phyloP scores from a whole-genome alignment of 1,140 invertebrate genomes.

The Drosophila saltans region DNA sequence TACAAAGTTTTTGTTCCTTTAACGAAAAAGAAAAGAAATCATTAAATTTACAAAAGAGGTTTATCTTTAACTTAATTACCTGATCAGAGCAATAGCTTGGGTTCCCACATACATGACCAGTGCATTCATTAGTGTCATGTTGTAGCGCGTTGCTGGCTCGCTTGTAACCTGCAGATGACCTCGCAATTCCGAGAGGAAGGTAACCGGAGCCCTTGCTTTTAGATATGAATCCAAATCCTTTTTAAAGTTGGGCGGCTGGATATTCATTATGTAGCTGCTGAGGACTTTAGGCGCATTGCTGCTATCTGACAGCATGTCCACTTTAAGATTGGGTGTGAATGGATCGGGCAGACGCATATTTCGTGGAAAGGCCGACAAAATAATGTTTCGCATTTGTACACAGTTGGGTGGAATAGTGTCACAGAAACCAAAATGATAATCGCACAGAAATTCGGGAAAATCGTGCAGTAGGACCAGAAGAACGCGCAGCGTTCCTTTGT shows the following conservation, averaged over 20 bases:
- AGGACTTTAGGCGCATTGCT: constrained; percentile 93
- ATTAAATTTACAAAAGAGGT: neutral
- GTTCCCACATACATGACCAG: constrained; percentile 98
- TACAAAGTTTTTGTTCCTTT: constrained; percentile 91
- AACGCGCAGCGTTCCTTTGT: constrained; percentile 98
- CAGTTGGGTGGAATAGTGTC: constrained; percentile 99
- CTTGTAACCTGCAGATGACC: constrained; percentile 93
- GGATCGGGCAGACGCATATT: constrained; percentile 99
- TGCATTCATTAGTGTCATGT: constrained; percentile 98
- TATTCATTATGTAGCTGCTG: constrained; percentile 94
- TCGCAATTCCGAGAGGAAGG: constrained; percentile 95
- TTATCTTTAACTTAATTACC: constrained; percentile 45
- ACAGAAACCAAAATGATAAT: constrained; percentile 99
- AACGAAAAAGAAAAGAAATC: neutral
- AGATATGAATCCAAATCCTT: constrained; percentile 98
- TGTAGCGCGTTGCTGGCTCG: constrained; percentile 96
- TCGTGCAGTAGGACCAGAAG: constrained; percentile 98
- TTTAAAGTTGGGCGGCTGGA: constrained; percentile 94
- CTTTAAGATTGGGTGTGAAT: constrained; percentile 98
- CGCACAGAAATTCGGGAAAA: constrained; percentile 99
- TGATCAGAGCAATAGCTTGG: constrained; percentile 95
- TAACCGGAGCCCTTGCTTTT: constrained; percentile 96
- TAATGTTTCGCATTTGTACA: constrained; percentile 99
- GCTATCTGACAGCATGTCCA: constrained; percentile 96
- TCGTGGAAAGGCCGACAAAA: constrained; percentile 98